A percentile compares a stretch with the other conserved stretches of the same genome.
Conservation (phyloP, 1,140 invertebrate genomes). For the Drosophila auraria region DNA sequence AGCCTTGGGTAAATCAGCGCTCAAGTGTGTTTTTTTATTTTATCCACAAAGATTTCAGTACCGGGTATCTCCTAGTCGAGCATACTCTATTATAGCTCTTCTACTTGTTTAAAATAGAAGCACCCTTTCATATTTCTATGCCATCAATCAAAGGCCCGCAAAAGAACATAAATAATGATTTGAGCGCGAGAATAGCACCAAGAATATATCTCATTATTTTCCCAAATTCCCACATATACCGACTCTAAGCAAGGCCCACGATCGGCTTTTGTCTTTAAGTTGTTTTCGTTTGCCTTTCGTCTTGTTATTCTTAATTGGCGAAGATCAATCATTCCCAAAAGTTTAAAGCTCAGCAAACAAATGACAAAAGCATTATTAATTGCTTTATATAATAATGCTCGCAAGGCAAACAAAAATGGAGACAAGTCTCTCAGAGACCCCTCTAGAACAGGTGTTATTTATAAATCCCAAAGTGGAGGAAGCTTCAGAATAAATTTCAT, state of each 20-base stretch:
- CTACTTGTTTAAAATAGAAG: neutral
- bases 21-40: too few relatives aligned
- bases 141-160: slow-evolving; percentile 17
- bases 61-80: too few relatives aligned
- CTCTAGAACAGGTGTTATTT: slow-evolving; percentile 9
- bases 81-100: neutral
- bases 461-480: neutral
- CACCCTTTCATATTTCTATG: slow-evolving; percentile 4
- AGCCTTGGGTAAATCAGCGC: too few relatives aligned
- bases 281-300: slow-evolving; percentile 7
- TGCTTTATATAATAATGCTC: slow-evolving; percentile 7
- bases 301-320: slow-evolving; percentile 3
- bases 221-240: slow-evolving; percentile 26
- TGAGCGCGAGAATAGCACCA: neutral
- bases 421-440: neutral
- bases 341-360: slow-evolving; percentile 13
- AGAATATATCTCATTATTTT: slow-evolving; percentile 7
- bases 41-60: too few relatives aligned
- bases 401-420: slow-evolving; percentile 5
- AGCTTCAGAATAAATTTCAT: neutral
- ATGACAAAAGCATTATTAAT: slow-evolving; percentile 26
- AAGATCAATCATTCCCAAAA: slow-evolving; percentile 25
- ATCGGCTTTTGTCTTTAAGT: slow-evolving; percentile 9
- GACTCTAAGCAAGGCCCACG: slow-evolving; percentile 9
- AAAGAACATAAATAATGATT: neutral